Evolutionary conservation across 1,140 invertebrate genomes (phyloP).

Genomic region (Drosophila ambigua): DNA sequence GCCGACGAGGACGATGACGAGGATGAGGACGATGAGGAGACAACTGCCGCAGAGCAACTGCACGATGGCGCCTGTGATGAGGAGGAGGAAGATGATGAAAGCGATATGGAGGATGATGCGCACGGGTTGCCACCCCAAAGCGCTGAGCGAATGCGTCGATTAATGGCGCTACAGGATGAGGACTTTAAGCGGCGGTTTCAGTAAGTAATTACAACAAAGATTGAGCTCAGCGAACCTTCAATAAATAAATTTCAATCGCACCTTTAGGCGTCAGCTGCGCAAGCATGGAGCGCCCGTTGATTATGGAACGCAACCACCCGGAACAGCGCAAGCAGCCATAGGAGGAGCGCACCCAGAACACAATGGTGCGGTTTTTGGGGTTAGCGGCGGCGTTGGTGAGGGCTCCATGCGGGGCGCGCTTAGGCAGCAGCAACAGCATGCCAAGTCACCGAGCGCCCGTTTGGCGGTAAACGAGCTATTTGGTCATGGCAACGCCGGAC

Average conservation of each 20-base stretch:
- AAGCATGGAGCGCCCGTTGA: constrained; percentile 71
- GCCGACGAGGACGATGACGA: constrained; percentile 88
- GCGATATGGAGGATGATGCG: constrained; percentile 71
- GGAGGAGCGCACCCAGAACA: constrained; percentile 58
- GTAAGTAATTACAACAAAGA: constrained; percentile 49
- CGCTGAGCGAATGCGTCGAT: constrained; percentile 77
- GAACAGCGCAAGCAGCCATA: constrained; percentile 24
- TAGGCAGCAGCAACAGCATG: constrained; percentile 55
- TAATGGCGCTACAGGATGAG: constrained; percentile 84
- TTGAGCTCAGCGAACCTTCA: no score
- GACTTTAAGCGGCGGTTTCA: constrained; percentile 83
- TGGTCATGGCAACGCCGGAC: constrained; percentile 64
- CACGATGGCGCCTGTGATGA: constrained; percentile 77
- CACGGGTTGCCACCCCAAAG: constrained; percentile 78
- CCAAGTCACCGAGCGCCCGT: constrained; percentile 72
- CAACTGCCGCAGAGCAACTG: constrained; percentile 63
- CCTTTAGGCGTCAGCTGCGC: constrained; percentile 68
- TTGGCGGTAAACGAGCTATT: constrained; percentile 81
- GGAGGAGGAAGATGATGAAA: constrained; percentile 73
- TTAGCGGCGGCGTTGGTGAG: constrained; percentile 83
- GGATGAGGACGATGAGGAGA: constrained; percentile 62
- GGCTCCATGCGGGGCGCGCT: constrained; percentile 75
- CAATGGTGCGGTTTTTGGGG: constrained; percentile 81
- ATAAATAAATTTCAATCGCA: not conserved
- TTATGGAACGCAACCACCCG: constrained; percentile 58